Conservation (phyloP, 2,888 invertebrate genomes). For the Tineola bisselliella region DNA sequence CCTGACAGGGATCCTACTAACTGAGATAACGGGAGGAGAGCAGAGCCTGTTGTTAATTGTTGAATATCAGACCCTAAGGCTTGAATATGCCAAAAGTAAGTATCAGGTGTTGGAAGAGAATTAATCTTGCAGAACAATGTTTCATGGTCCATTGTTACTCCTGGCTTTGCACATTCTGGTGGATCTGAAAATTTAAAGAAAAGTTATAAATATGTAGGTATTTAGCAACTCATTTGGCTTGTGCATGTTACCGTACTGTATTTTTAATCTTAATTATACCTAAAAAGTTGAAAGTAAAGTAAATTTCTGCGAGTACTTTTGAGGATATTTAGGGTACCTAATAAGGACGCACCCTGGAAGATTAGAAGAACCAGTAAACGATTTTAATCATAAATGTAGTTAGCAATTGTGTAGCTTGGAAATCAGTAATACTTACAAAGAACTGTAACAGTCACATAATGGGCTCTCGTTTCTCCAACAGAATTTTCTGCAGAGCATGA, state of each 20-base stretch:
- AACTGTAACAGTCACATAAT: slow-evolving; percentile 40
- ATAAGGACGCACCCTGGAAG: too few relatives aligned
- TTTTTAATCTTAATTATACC: too few relatives aligned
- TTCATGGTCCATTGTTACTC: slow-evolving; percentile 46
- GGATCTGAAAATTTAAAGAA: slow-evolving; percentile 35
- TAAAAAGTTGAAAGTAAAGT: too few relatives aligned
- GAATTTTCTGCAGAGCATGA: slow-evolving; percentile 47
- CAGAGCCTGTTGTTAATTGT: slow-evolving; percentile 50
- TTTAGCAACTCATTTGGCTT: too few relatives aligned
- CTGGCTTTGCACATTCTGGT: slow-evolving; percentile 46
- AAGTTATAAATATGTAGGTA: not conserved
- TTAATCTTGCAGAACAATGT: slow-evolving; percentile 45
- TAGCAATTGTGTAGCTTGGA: too few relatives aligned
- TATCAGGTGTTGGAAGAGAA: slow-evolving; percentile 45
- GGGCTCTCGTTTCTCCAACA: slow-evolving; percentile 46
- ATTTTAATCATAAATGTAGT: too few relatives aligned
- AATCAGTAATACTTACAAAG: slow-evolving; percentile 35
- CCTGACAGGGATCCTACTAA: slow-evolving; percentile 34
- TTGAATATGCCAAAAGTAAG: slow-evolving; percentile 54
- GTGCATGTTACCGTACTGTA: too few relatives aligned
- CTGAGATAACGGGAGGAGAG: slow-evolving; percentile 42
- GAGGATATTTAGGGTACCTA: too few relatives aligned
- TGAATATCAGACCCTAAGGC: slow-evolving; percentile 43
- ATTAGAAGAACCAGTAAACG: too few relatives aligned
- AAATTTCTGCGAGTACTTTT: too few relatives aligned